Evolutionary conservation across 64 coral and sea anemone genomes (phyloP).

Genomic region (Montipora capricornis): DNA sequence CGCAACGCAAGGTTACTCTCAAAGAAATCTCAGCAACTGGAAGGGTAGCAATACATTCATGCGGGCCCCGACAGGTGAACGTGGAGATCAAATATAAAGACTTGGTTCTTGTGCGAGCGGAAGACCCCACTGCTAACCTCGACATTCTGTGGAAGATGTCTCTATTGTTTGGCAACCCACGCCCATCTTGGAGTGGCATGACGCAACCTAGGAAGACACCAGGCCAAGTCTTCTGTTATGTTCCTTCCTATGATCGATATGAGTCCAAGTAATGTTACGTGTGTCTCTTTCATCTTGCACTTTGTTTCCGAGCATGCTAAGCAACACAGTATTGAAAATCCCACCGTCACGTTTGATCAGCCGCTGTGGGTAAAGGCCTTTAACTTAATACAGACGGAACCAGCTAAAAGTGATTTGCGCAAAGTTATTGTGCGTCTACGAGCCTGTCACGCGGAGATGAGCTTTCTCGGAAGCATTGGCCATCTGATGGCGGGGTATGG

Average conservation of each 20-base stretch:
- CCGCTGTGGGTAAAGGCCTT: slow-evolving; percentile 37
- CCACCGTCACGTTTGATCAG: slow-evolving; percentile 58
- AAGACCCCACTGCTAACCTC: slow-evolving; percentile 39
- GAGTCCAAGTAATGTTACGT: not conserved
- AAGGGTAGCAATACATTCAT: slow-evolving; percentile 12
- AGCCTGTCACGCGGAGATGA: slow-evolving; percentile 42
- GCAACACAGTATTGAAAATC: not conserved
- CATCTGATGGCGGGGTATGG: slow-evolving; percentile 31
- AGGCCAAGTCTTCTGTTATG: not conserved
- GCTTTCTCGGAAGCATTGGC: slow-evolving; percentile 55
- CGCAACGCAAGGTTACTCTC: not conserved
- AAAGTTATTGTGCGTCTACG: slow-evolving; percentile 18
- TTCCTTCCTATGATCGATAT: slow-evolving; percentile 18
- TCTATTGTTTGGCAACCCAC: slow-evolving; percentile 24
- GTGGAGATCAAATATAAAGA: not conserved
- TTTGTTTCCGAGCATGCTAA: slow-evolving; percentile 37
- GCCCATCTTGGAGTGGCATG: slow-evolving; percentile 38
- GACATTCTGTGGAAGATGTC: slow-evolving; percentile 49
- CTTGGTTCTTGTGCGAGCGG: not conserved
- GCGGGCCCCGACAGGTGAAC: not conserved
- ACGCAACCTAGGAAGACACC: slow-evolving; percentile 18
- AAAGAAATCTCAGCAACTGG: slow-evolving; percentile 1
- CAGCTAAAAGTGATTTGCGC: not conserved
- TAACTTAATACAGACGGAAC: slow-evolving; percentile 12
- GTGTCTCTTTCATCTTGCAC: slow-evolving; percentile 7